Conservation (phyloP, 92 coral and sea anemone genomes). For the Micromussa lordhowensis region DNA sequence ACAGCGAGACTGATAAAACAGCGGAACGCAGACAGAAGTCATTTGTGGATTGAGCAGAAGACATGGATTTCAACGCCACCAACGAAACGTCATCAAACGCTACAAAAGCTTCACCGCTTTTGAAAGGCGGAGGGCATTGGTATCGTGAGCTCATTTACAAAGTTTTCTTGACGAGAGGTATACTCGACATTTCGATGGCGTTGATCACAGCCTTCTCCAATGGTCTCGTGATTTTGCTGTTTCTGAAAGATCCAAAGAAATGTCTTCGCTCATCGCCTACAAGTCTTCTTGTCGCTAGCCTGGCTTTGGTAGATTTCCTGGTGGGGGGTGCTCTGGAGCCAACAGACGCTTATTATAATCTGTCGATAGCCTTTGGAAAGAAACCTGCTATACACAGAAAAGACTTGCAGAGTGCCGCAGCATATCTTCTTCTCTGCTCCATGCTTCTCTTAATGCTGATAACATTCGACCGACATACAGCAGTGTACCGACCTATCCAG, state of each 20-base stretch:
- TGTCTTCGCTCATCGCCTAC: slow-evolving; percentile 72
- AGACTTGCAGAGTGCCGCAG: slow-evolving; percentile 72
- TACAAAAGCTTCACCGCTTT: neutral
- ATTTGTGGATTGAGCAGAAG: neutral
- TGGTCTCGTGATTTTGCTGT: slow-evolving; percentile 69
- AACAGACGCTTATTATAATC: slow-evolving; percentile 60
- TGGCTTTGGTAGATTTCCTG: slow-evolving; percentile 69
- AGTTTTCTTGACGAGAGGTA: slow-evolving; percentile 62
- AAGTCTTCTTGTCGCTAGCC: slow-evolving; percentile 68
- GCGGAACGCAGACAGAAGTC: neutral
- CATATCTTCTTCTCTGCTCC: slow-evolving; percentile 68
- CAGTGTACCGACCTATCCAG: slow-evolving; percentile 57
- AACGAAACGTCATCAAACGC: neutral
- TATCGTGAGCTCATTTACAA: slow-evolving; percentile 29
- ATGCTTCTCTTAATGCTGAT: slow-evolving; percentile 70
- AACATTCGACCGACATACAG: slow-evolving; percentile 70
- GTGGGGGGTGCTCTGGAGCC: slow-evolving; percentile 80
- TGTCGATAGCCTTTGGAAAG: slow-evolving; percentile 29
- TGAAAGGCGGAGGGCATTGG: neutral
- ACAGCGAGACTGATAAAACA: neutral
- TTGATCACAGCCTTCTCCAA: slow-evolving; percentile 68
- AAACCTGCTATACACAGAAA: slow-evolving; percentile 44
- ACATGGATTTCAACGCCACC: slow-evolving; percentile 28
- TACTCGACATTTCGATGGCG: slow-evolving; percentile 64
- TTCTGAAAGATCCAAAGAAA: slow-evolving; percentile 63